Evolutionary conservation across 2,113 vertebrate species (phyloP), one percentile per base, ranked within the genome.

Genomic region (Cavia aperea): DNA sequence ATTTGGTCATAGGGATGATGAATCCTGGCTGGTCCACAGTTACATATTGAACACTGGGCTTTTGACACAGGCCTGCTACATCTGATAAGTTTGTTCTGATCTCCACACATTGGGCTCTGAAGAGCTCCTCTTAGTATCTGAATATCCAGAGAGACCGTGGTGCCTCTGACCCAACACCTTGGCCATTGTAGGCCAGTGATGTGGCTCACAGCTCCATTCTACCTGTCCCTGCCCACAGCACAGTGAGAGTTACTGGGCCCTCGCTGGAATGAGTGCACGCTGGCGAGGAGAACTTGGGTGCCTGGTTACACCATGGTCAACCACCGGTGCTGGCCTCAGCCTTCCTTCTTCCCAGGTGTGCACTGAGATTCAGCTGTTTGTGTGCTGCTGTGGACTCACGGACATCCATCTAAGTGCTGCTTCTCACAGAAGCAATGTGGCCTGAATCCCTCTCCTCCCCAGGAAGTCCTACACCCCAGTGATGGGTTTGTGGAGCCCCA

Each of bases 321-420:
- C 51, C 49, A n/a, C 19, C 14, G 15, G 8, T 23, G 5, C 11
- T 2, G 5, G n/a, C 29, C 56, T 56, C 21, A 4, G 15, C 1
- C 33, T 18, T 29, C 18, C 46, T 56, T 46, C 36, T 13, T 39
- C 58, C 75, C 11, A 24, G 46, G 3, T 1, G 0, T 31, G 7
- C 29, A 19, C 54, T n/a, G 26, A 60, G 78, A 54, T 49, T 70
- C 43, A 23, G n/a, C 46, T 56, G 21, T 11, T 58, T 11, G 0
- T 4, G 1, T 36, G 0, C 24, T 43, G 70, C 23, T 49, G n/a
- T 43, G 19, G 36, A 15, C 2, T 6, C 16, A 0, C 0, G 13
- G 24, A 21, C 43, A 2, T 5, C 18, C 26, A 2, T 24, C 36
- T 2, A 2, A 19, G 1, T n/a, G 13, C 14, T 33, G 75, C 12